Base-by-base conservation (phyloP, 2,888 invertebrate species). In the Rhingia rostrata region DNA sequence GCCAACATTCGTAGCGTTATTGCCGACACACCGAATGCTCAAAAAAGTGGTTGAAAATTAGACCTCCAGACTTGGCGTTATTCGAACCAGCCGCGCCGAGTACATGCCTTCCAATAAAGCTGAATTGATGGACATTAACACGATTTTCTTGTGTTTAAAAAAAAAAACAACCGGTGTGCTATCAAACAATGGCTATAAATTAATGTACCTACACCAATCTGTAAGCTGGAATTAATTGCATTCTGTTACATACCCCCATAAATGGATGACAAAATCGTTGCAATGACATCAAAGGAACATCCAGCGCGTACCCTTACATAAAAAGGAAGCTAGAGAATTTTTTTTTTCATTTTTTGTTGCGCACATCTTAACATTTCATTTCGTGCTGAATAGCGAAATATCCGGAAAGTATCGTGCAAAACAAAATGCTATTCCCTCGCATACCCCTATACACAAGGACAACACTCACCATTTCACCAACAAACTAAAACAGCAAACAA, bases 161-260 rank as follows among this genome's bases (percentile, higher is more conserved):
- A n/a, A n/a, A n/a, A n/a, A n/a, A n/a, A n/a, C n/a, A n/a, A n/a
- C n/a, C n/a, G n/a, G n/a, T n/a, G n/a, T n/a, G n/a, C n/a, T n/a
- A n/a, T n/a, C n/a, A n/a, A n/a, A n/a, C n/a, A 22, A 22, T 22
- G 22, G 2, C 2, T 22, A 22, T 22, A 22, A 22, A 22, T 22
- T 22, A 88, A 89, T 87, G 87, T 72, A 78, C 74, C 73, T 32
- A 66, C 81, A 64, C 49, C 86, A 83, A 78, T 73, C 51, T 30
- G 9, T 35, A 14, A 5, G 33, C 14, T 10, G 9, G 9, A 70
- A 58, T 49, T 60, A 60, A 41, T 70, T 70, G 60, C 41, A 58
- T 70, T 39, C 49, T 9, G 33, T 39, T 64, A 49, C 9, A 32
- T 14, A 14, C n/a, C 33, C 4, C 39, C 69, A 53, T 45, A 41